Evolutionary conservation across 1,140 invertebrate genomes (phyloP).

Genomic region (Zaprionus lachaisei): DNA sequence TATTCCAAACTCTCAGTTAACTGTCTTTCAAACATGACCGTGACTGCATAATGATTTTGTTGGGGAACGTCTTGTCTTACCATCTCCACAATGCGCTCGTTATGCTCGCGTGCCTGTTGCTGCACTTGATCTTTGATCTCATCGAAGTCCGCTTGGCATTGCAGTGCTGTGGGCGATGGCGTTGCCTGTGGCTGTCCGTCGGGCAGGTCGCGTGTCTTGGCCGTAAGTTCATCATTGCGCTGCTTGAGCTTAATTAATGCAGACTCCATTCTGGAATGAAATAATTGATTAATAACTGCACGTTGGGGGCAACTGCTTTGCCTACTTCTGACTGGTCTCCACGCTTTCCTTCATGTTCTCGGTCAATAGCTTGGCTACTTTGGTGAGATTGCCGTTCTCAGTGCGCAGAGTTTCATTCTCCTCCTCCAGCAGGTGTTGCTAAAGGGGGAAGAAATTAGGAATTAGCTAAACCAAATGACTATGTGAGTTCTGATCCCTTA

Average conservation of each 20-base stretch:
- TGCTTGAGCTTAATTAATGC: conserved; percentile 81
- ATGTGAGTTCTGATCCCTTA: conserved; percentile 33
- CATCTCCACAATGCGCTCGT: conserved; percentile 84
- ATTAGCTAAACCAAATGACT: not conserved
- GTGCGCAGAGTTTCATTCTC: conserved; percentile 78
- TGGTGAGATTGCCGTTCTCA: conserved; percentile 79
- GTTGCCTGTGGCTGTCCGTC: conserved; percentile 65
- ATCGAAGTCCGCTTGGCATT: conserved; percentile 69
- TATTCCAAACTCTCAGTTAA: not conserved
- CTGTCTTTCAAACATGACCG: not conserved
- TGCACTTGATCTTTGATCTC: conserved; percentile 78
- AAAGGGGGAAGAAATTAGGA: not conserved
- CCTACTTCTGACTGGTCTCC: conserved; percentile 72
- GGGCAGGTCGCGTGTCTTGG: conserved; percentile 61
- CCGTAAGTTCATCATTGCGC: conserved; percentile 80
- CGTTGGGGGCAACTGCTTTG: not conserved
- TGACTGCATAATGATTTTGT: not conserved
- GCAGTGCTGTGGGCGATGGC: conserved; percentile 62
- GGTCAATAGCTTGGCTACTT: conserved; percentile 80
- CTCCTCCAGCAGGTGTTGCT: conserved; percentile 79
- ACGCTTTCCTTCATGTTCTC: conserved; percentile 84
- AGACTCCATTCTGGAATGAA: conserved; percentile 73
- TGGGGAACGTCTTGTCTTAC: conserved; percentile 50
- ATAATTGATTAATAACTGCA: not conserved
- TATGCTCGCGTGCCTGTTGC: conserved; percentile 72